These are phyloP conservation scores for Anoplopoma fimbria DNA, from an alignment of 2,113 vertebrate genomes.

Conservation along the genomic window DNA sequence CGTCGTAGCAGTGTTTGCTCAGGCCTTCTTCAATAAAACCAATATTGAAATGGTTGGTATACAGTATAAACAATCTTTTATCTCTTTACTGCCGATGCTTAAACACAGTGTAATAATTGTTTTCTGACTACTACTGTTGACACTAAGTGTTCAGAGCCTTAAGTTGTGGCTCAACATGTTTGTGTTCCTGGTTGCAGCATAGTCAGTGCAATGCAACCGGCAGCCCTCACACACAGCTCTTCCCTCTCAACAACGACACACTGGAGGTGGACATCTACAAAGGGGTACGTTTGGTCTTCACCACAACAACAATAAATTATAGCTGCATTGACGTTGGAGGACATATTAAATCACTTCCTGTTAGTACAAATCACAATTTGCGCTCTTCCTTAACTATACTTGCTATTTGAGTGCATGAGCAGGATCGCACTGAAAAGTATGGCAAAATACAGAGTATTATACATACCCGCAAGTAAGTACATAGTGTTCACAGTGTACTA, in stretches of 20 bases:
- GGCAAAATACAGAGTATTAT: not conserved
- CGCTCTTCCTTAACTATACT: not conserved
- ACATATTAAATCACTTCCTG: not conserved
- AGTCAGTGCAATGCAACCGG: conserved; percentile 80
- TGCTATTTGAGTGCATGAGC: not conserved
- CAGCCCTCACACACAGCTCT: conserved; percentile 84
- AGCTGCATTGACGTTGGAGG: not conserved
- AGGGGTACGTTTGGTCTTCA: conserved; percentile 84
- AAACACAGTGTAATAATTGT: not conserved
- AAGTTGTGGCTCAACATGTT: not conserved
- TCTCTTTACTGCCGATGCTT: not conserved
- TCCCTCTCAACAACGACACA: conserved; percentile 86
- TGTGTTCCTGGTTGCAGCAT: conserved; percentile 61
- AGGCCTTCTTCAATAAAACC: conserved; percentile 90
- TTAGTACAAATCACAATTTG: not conserved
- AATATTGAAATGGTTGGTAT: conserved; percentile 89
- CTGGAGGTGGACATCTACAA: conserved; percentile 97
- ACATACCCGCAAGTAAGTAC: not conserved
- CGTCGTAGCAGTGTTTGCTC: conserved; percentile 93
- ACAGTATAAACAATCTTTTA: not conserved
- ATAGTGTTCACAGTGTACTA: not conserved
- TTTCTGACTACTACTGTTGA: not conserved
- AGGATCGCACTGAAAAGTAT: not conserved
- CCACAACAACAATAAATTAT: not conserved
- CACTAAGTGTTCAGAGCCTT: not conserved